Evolutionary conservation across 2,888 invertebrate species (phyloP), one percentile per base, ranked within the genome.

Genomic region (Plagodis dolabraria): DNA sequence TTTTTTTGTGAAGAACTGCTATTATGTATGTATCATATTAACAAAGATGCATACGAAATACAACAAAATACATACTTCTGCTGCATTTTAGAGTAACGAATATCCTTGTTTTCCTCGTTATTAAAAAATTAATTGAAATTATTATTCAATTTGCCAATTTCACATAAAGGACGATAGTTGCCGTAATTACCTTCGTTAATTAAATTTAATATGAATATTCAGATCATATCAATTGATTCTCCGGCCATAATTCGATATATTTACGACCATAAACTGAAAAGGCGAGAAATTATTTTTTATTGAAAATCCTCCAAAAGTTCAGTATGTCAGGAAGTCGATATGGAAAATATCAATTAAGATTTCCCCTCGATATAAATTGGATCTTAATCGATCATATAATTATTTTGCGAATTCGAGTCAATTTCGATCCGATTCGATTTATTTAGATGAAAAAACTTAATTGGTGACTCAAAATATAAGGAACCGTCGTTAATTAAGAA

Each of bases 361-460:
- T 67, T 69, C 67, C 65, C 69, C 67, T 69, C 67, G 67, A 69
- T 69, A 67, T 63, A 63, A 64, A 64, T 57, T 56, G 63, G 63
- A 63, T 67, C 64, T 57, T 61, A 60, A 65, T 64, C 62, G 53
- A 57, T 12, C 53, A 60, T 63, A 61, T 36, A 36, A 36, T 7
- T 9, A 40, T 9, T 40, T 10, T 9, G 5, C 2, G 10, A 40
- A 40, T 10, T 40, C 10, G 40, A 40, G 10, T 40, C 40, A 10
- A 66, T 61, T 64, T 46, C 64, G 53, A 34, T 48, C 54, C 52
- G 63, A 68, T 53, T 64, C 64, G 62, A 63, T 63, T 65, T 57
- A 66, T 49, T 67, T 64, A 67, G 67, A 65, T 63, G 63, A 66
- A 69, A 67, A 65, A 53, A 52, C 22, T 44, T 63, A 50, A 66